phyloP scores from a whole-genome alignment of 2,888 invertebrate species.

The Amphipyra tragopoginis region DNA sequence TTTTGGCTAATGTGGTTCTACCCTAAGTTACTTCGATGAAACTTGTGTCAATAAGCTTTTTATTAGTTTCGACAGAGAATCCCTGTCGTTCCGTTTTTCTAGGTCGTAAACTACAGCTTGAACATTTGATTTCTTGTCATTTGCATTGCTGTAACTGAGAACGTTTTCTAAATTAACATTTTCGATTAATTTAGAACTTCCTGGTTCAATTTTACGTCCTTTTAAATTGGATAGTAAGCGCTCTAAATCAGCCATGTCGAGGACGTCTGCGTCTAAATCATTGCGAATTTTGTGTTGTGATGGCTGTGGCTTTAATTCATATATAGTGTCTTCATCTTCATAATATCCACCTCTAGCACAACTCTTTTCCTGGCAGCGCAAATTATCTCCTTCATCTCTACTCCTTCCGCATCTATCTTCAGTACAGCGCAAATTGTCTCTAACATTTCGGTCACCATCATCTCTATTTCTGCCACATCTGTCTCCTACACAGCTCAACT shows the following conservation, averaged over 20 bases:
- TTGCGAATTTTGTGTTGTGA: conserved; percentile 60
- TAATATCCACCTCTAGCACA: conserved; percentile 8
- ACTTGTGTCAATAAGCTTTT: conserved; percentile 1
- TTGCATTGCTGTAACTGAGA: background rate
- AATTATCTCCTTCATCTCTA: background rate
- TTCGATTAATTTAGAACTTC: conserved; percentile 13
- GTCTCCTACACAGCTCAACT: background rate
- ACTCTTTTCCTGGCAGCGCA: conserved; percentile 9
- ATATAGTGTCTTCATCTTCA: background rate
- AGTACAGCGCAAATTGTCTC: conserved; percentile 5
- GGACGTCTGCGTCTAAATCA: conserved; percentile 64
- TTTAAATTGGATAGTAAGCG: conserved; percentile 26
- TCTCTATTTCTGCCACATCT: background rate
- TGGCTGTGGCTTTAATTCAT: conserved; percentile 36
- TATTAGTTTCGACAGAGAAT: conserved; percentile 14
- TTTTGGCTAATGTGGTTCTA: no score
- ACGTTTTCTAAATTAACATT: conserved; percentile 23
- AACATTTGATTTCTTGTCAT: conserved; percentile 4
- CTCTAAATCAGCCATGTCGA: conserved; percentile 60
- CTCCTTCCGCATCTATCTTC: conserved; percentile 1
- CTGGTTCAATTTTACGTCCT: conserved; percentile 6
- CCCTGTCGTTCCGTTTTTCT: conserved; percentile 9
- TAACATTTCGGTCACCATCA: no score
- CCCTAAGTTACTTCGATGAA: no score
- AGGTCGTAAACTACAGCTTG: conserved; percentile 24